Conservation (phyloP, 2,113 vertebrate genomes). For the Charina bottae region DNA sequence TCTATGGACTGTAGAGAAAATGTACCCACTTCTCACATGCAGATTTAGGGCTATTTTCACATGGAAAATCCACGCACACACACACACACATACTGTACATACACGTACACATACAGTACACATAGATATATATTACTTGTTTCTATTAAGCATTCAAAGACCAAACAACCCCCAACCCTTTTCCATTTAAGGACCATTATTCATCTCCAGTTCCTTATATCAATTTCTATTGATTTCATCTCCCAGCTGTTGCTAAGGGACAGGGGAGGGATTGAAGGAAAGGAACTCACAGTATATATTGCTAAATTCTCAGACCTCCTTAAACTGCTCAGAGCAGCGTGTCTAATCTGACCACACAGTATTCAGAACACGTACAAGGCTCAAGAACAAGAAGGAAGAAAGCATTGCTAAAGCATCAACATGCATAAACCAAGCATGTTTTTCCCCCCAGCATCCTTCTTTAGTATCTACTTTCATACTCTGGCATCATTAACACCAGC, state of each 20-base stretch:
- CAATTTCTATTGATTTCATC: constrained; percentile 25
- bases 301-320: constrained; percentile 72
- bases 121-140: constrained; percentile 29
- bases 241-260: constrained; percentile 26
- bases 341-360: constrained; percentile 74
- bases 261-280: rapidly evolving
- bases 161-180: background rate
- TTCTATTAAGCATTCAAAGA: constrained; percentile 36
- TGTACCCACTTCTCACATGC: background rate
- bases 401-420: constrained; percentile 2
- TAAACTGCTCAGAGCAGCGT: constrained; percentile 79
- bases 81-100: too few species aligned
- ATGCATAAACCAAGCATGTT: constrained; percentile 25
- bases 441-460: background rate
- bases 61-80: background rate
- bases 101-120: constrained; percentile 17
- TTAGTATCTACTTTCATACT: background rate
- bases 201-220: constrained; percentile 38
- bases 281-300: constrained; percentile 31
- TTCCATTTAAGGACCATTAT: constrained; percentile 41
- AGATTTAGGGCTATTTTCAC: constrained; percentile 10
- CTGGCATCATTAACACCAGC: background rate
- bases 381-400: background rate
- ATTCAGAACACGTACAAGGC: constrained; percentile 43
- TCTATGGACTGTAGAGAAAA: constrained; percentile 24